These are phyloP conservation scores for Heliornis fulica DNA, from an alignment of 2,113 vertebrate genomes.

Conservation along the genomic window DNA sequence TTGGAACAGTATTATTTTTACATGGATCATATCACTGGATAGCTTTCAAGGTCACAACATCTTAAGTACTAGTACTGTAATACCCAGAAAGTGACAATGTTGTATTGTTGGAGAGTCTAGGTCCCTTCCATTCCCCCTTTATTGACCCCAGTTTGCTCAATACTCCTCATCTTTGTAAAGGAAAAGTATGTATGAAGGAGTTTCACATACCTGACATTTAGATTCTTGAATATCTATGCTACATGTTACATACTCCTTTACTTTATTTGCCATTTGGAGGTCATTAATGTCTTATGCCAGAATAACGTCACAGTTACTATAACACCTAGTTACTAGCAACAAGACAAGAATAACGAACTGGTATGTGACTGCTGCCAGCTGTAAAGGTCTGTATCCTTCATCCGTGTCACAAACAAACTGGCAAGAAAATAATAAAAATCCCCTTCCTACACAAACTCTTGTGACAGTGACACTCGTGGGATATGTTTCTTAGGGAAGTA, in stretches of 20 bases:
- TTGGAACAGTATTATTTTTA: neutral
- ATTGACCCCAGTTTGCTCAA: neutral
- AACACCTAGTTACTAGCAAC: conserved; percentile 11
- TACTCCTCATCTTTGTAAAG: neutral
- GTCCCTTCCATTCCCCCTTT: neutral
- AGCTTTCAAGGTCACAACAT: neutral
- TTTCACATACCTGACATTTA: neutral
- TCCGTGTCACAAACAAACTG: neutral
- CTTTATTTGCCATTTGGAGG: neutral
- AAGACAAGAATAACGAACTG: neutral
- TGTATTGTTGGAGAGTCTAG: neutral
- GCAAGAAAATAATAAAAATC: neutral
- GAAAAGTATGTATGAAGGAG: neutral
- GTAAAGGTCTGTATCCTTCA: neutral
- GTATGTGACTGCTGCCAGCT: neutral
- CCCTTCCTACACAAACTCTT: neutral
- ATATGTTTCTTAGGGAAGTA: neutral
- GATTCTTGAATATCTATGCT: neutral
- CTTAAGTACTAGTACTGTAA: neutral
- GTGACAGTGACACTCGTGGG: neutral
- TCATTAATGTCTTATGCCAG: neutral
- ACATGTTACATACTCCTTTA: neutral
- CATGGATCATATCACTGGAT: neutral
- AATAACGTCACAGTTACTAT: neutral
- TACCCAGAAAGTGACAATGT: neutral